phyloP scores from a whole-genome alignment of 2,888 invertebrate genomes.

The Scaptomyza polygonia region DNA sequence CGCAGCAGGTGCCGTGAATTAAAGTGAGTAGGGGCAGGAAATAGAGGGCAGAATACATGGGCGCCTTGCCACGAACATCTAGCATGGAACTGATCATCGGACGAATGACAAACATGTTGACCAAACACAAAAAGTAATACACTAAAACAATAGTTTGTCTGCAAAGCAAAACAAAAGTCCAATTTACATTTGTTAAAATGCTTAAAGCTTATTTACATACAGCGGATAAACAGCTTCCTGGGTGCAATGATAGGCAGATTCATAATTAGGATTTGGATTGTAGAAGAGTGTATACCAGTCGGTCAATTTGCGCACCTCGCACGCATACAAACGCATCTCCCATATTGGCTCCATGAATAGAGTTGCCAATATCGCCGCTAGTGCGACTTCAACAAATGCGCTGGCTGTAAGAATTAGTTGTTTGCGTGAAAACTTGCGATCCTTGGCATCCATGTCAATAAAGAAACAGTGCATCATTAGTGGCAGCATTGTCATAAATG shows the following conservation, averaged over 20 bases:
- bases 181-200: background rate
- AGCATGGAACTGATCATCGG: constrained; percentile 90
- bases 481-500: constrained; percentile 96
- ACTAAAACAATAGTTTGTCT: constrained; percentile 97
- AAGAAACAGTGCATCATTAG: constrained; percentile 96
- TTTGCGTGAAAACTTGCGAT: constrained; percentile 91
- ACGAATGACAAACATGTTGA: constrained; percentile 91
- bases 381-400: constrained; percentile 91
- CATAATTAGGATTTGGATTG: constrained; percentile 97
- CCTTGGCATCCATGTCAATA: constrained; percentile 92
- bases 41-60: constrained; percentile 97
- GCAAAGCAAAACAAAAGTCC: constrained; percentile 33
- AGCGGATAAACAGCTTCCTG: constrained; percentile 99
- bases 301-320: constrained; percentile 91
- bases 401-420: constrained; percentile 91
- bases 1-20: constrained; percentile 94
- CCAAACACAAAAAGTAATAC: constrained; percentile 93
- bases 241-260: constrained; percentile 90
- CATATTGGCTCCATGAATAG: constrained; percentile 93
- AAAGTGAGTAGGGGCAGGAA: constrained; percentile 95
- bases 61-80: constrained; percentile 89
- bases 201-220: constrained; percentile 87
- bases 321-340: constrained; percentile 90
- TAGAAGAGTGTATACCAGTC: constrained; percentile 99
- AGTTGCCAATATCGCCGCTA: constrained; percentile 91